Conservation (phyloP, 1,140 invertebrate genomes). For the Drosophila ficusphila region DNA sequence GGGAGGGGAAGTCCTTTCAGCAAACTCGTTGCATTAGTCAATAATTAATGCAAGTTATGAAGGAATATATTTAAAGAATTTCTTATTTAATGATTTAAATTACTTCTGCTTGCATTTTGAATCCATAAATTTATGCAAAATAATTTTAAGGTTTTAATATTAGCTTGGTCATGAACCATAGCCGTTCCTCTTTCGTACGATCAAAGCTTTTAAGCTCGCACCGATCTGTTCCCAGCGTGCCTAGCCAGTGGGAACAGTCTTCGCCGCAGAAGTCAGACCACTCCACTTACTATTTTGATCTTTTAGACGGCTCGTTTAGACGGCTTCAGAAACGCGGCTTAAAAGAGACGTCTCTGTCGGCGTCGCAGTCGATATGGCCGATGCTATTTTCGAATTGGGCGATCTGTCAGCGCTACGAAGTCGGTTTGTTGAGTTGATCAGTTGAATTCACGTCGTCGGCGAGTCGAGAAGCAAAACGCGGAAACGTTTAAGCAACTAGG, state of each 20-base stretch:
- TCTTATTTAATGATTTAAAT: too few species aligned
- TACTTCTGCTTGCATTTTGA: too few species aligned
- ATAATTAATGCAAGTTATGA: not conserved
- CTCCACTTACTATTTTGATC: constrained; percentile 56
- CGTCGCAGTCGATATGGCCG: constrained; percentile 14
- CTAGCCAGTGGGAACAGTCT: not conserved
- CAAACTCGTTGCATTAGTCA: not conserved
- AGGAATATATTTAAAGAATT: not conserved
- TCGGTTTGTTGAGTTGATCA: constrained; percentile 44
- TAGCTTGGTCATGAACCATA: constrained; percentile 1
- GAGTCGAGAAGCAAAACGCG: constrained; percentile 64
- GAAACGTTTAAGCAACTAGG: constrained; percentile 26
- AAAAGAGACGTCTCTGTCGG: constrained; percentile 17
- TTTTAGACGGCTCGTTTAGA: constrained; percentile 60
- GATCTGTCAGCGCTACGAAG: constrained; percentile 65
- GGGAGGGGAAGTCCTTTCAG: constrained; percentile 4
- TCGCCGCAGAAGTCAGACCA: constrained; percentile 36
- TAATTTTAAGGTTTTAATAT: not conserved
- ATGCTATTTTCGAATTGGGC: constrained; percentile 41
- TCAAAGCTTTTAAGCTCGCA: constrained; percentile 11
- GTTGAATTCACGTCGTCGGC: constrained; percentile 60
- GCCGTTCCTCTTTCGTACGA: not conserved
- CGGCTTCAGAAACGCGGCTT: constrained; percentile 53
- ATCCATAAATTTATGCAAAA: too few species aligned
- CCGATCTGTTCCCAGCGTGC: constrained; percentile 10